Base-by-base conservation (phyloP, 2,797 vertebrate species). In the Sebastes trivittatus region DNA sequence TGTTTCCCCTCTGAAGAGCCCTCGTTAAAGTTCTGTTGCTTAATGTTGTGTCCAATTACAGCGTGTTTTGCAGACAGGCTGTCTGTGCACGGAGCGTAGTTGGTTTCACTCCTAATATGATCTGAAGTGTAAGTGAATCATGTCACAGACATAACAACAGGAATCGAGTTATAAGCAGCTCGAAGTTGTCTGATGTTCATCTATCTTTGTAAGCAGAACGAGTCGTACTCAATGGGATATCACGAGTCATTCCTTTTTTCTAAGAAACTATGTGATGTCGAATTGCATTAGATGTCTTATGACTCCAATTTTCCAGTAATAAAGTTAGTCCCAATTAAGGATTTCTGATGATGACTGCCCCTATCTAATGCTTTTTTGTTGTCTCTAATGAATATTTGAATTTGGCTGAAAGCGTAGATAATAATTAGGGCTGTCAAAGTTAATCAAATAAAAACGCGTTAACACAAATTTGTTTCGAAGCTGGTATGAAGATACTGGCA, bases 41-140 rank as follows among this genome's bases (percentile, higher is more conserved):
- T 86, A 82, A 82, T 78, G 77, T 46, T 83, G 72, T 58, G 61
- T 86, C 81, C 85, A 88, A 84, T 91, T 92, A 87, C 62, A 61
- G 46, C 18, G 56, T 82, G 84, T 80, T 86, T 30, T 90, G 82
- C 49, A 25, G 76, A 78, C 55, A 65, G n/a, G 38, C 77, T 13
- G 63, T 77, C 59, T 32, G 20, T 38, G 62, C 68, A n/a, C 56
- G 6, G 8, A 65, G 49, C n/a, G 8, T 83, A 82, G 75, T 81
- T 65, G 54, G 38, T 34, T 75, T 82, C 67, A 9, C 54, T 64
- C 78, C 20, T 49, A 80, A 80, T 72, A 34, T 58, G 63, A 80
- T 86, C 67, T 60, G 32, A 81, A 56, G 61, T 63, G 56, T 25
- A 81, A 77, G 62, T 65, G 76, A 71, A 77, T 87, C 59, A 73